phyloP scores from a whole-genome alignment of 2,888 invertebrate genomes.

The Tortricodes alternella region DNA sequence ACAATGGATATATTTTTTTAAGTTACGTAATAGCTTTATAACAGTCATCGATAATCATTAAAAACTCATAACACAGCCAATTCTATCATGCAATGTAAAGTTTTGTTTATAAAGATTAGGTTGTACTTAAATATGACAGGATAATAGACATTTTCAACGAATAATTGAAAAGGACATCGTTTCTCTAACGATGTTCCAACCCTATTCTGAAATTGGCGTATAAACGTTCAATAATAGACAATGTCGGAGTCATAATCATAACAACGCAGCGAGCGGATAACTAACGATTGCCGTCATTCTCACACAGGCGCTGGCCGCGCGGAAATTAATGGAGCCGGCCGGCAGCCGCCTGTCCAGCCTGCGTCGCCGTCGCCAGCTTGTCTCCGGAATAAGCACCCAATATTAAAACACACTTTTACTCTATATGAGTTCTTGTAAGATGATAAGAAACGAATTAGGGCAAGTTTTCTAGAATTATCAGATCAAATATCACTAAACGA shows the following conservation, averaged over 20 bases:
- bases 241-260: constrained; percentile 57
- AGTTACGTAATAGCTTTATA: too few species aligned
- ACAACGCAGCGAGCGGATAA: constrained; percentile 57
- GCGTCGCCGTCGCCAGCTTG: constrained; percentile 1
- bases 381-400: constrained; percentile 5
- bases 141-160: neutral
- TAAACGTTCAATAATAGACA: constrained; percentile 56
- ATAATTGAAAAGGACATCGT: neutral
- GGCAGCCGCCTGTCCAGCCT: constrained; percentile 26
- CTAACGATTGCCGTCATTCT: constrained; percentile 68
- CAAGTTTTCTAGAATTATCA: too few species aligned
- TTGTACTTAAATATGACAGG: too few species aligned
- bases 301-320: constrained; percentile 51
- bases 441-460: too few species aligned
- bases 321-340: constrained; percentile 57
- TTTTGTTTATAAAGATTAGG: too few species aligned
- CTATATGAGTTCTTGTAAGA: neutral
- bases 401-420: neutral
- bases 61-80: too few species aligned
- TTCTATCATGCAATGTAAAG: too few species aligned
- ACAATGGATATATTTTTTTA: too few species aligned
- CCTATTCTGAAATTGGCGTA: constrained; percentile 41
- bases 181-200: constrained; percentile 1
- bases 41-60: too few species aligned
- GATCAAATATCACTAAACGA: too few species aligned